Conservation (phyloP, 2,888 invertebrate species). For the Microctonus brassicae region DNA sequence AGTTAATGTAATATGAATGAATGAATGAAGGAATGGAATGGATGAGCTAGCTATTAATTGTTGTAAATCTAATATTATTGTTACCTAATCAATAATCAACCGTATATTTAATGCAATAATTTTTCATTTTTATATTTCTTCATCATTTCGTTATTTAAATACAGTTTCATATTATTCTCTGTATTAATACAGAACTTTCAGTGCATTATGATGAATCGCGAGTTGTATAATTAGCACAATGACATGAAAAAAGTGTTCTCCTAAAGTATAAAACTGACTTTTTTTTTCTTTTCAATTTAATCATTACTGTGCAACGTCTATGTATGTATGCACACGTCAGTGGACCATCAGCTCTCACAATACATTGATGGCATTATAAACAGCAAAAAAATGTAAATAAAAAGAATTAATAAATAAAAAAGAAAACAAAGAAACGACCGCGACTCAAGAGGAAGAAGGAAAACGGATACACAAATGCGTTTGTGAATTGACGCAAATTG, state of each 20-base stretch:
- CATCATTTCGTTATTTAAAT: not conserved
- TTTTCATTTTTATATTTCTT: not conserved
- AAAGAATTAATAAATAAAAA: not conserved
- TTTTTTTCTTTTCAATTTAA: too few relatives aligned
- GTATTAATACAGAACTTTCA: too few relatives aligned
- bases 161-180: too few relatives aligned
- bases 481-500: not conserved
- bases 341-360: not conserved
- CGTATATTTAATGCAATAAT: not conserved
- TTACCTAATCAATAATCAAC: slow-evolving; percentile 11
- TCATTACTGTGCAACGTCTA: too few relatives aligned
- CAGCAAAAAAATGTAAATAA: not conserved
- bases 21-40: slow-evolving; percentile 7
- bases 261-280: not conserved
- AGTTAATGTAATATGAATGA: not conserved
- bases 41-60: too few relatives aligned
- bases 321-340: not conserved
- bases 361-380: not conserved
- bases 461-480: not conserved
- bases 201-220: too few relatives aligned
- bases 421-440: not conserved
- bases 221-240: not conserved
- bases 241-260: not conserved
- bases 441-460: not conserved
- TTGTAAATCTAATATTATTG: slow-evolving; percentile 3